Evolutionary conservation across 1,140 invertebrate species (phyloP), one percentile per base, ranked within the genome.

Genomic region (Tyrophagus putrescentiae): DNA sequence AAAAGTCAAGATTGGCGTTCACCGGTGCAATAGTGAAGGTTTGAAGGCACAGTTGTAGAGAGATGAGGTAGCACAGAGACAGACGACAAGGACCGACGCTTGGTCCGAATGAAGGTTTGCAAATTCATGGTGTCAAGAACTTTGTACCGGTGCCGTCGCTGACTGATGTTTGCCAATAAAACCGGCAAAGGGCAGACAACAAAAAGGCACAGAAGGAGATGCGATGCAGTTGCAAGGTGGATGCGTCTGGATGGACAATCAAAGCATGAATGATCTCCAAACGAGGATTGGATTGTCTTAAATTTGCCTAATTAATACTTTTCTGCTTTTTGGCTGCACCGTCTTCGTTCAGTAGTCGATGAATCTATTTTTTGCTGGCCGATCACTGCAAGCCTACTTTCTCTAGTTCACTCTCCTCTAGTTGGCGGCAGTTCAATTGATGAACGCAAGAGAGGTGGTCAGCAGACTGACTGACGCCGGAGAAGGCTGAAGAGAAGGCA

Each of bases 271-370:
- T 48, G 45, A 48, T 7, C 45, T 21, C 18, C 45, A 21, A 18
- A 18, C 7, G 31, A 21, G 21, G 45, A 48, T 48, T 48, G 45
- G 31, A 48, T 48, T 48, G 45, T 48, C 45, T 48, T 48, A 48
- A 48, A 48, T 48, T 48, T 48, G 45, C 45, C 45, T 48, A 48
- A 48, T 48, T 48, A 48, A 48, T 48, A 48, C 45, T 48, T 6
- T 18, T 7, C 31, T 18, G 18, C 45, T 48, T 48, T 29, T 48
- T 29, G 21, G 18, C 31, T n/a, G n/a, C n/a, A n/a, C 45, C 13
- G 45, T 21, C 18, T 48, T 6, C 45, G 45, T 13, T n/a, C 45
- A 7, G 45, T 21, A 7, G 45, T 48, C 31, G n/a, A n/a, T 48
- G 45, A 48, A 25, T 48, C 45, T 48, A 48, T 48, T 48, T n/a